A percentile compares a stretch with the other conserved stretches of the same genome.
phyloP scores from a whole-genome alignment of 2,888 invertebrate species.

The Heliothis peltigera region DNA sequence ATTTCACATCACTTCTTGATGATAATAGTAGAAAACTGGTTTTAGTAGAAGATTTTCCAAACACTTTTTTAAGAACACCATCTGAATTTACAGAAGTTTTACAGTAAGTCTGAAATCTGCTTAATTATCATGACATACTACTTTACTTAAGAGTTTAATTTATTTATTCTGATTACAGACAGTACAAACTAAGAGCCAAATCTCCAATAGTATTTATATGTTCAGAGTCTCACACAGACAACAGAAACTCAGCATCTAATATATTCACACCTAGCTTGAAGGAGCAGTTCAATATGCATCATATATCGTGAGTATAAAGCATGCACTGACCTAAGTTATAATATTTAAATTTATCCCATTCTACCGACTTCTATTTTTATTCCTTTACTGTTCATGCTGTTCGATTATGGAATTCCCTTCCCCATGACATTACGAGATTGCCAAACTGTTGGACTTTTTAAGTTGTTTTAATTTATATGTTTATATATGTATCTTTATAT shows the following conservation, averaged over 20 bases:
- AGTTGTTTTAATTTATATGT: no score
- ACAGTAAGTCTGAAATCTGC: constrained; percentile 89
- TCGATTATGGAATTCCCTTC: no score
- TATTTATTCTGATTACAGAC: constrained; percentile 79
- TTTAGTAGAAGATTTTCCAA: constrained; percentile 95
- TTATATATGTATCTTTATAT: no score
- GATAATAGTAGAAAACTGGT: constrained; percentile 90
- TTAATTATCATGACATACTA: neutral
- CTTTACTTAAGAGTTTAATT: neutral
- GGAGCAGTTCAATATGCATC: constrained; percentile 91
- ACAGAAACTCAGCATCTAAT: constrained; percentile 89
- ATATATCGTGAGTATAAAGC: constrained; percentile 90
- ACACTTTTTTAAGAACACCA: constrained; percentile 92
- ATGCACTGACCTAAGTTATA: neutral
- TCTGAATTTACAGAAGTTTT: constrained; percentile 91
- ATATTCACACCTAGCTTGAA: constrained; percentile 92
- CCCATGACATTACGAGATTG: no score
- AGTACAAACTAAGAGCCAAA: constrained; percentile 90
- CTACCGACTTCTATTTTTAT: no score
- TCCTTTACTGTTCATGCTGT: no score
- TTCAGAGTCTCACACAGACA: constrained; percentile 91
- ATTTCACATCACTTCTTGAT: constrained; percentile 92
- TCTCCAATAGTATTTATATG: constrained; percentile 93
- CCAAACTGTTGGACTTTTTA: no score
- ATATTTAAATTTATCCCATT: neutral